Evolutionary conservation across 2,113 vertebrate species (phyloP).

Genomic region (Cariama cristata): DNA sequence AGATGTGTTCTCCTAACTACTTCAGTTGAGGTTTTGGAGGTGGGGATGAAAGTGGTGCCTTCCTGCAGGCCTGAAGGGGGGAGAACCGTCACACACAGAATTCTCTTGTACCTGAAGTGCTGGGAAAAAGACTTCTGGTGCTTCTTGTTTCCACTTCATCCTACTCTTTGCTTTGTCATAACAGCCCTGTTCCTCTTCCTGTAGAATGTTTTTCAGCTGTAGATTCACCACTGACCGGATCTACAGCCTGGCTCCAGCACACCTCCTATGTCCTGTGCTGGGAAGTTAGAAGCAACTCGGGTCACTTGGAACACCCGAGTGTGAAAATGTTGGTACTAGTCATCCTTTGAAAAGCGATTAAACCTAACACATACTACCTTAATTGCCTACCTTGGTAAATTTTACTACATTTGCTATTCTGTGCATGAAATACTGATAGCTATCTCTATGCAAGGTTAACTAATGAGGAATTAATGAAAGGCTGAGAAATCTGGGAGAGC

Average conservation of each 20-base stretch:
- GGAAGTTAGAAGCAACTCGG: not conserved
- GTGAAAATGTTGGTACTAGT: not conserved
- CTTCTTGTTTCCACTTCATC: not conserved
- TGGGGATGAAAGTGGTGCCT: not conserved
- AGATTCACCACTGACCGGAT: not conserved
- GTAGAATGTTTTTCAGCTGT: not conserved
- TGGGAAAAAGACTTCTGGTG: not conserved
- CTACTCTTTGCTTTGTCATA: not conserved
- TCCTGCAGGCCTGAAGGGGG: not conserved
- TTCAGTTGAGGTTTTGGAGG: not conserved
- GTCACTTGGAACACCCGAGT: not conserved
- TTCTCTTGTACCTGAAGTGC: not conserved
- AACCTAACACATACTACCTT: not conserved
- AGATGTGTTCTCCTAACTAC: not conserved
- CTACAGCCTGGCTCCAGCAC: not conserved
- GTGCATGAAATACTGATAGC: not conserved
- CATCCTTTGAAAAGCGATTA: not conserved
- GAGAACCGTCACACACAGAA: accelerated
- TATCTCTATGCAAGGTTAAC: not conserved
- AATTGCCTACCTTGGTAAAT: not conserved
- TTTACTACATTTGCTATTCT: not conserved
- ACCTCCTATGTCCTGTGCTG: accelerated
- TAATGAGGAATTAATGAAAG: not conserved
- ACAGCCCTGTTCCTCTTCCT: not conserved
- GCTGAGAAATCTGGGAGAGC: not conserved